Percentiles rank a stretch among this genome's conserved stretches.
These are phyloP conservation scores for Tribolium castaneum DNA, from an alignment of 1,140 invertebrate genomes.

Conservation along the genomic window DNA sequence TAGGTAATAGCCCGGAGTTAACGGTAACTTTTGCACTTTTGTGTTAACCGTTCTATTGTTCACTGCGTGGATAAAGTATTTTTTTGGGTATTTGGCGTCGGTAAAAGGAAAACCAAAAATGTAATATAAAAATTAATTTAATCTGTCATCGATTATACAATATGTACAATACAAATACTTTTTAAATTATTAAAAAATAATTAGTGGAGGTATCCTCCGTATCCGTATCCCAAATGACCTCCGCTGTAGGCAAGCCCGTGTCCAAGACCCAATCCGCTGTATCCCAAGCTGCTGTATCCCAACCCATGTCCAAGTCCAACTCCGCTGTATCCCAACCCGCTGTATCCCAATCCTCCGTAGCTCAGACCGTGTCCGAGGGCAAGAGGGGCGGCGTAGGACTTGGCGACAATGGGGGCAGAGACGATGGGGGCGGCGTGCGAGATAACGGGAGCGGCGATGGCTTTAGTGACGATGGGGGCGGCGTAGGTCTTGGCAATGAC, in stretches of 20 bases:
- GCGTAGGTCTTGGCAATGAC: constrained; percentile 2
- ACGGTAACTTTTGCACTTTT: too few relatives aligned
- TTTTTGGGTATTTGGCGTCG: too few relatives aligned
- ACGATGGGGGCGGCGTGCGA: neutral
- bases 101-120: neutral
- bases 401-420: constrained; percentile 2
- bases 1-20: too few relatives aligned
- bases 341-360: neutral
- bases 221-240: neutral
- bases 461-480: neutral
- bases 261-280: constrained; percentile 12
- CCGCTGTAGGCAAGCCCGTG: neutral
- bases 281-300: constrained; percentile 34
- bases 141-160: constrained; percentile 29
- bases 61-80: too few relatives aligned
- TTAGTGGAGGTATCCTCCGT: constrained; percentile 29
- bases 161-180: constrained; percentile 31
- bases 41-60: too few relatives aligned
- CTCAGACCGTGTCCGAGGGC: constrained; percentile 34
- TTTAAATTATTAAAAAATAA: constrained; percentile 37
- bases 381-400: constrained; percentile 45
- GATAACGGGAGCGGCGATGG: constrained; percentile 11
- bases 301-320: constrained; percentile 4
- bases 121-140: constrained; percentile 23
- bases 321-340: neutral